Percentiles rank a stretch among this genome's conserved stretches.
These are phyloP conservation scores for Willowsia nigromaculata DNA, from an alignment of 2,888 invertebrate species.

Conservation along the genomic window DNA sequence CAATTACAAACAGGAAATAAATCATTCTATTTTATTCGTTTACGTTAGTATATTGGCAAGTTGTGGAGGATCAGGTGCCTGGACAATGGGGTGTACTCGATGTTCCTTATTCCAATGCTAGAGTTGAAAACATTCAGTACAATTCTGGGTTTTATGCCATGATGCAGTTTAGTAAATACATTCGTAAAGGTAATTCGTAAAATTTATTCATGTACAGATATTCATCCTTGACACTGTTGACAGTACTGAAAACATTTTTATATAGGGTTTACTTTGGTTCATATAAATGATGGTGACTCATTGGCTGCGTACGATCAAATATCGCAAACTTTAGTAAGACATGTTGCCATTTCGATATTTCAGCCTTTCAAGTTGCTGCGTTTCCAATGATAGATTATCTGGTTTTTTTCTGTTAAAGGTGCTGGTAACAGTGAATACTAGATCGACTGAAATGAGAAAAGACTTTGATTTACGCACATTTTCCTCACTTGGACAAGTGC, in stretches of 20 bases:
- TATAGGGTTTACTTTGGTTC: conserved; percentile 73
- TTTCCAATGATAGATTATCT: too few species aligned
- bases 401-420: too few species aligned
- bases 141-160: conserved; percentile 76
- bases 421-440: conserved; percentile 70
- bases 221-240: neutral
- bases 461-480: conserved; percentile 62
- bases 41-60: conserved; percentile 78
- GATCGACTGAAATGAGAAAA: neutral
- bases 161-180: conserved; percentile 77
- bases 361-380: too few species aligned
- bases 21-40: neutral
- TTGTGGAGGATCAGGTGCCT: conserved; percentile 73
- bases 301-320: conserved; percentile 74
- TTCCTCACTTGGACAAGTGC: conserved; percentile 11
- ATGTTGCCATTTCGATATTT: neutral
- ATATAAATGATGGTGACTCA: conserved; percentile 66
- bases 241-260: neutral
- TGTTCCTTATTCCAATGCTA: conserved; percentile 73
- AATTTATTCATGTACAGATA: neutral
- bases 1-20: neutral
- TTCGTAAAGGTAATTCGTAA: conserved; percentile 73
- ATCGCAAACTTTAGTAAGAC: conserved; percentile 59
- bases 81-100: conserved; percentile 77
- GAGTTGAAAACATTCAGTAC: conserved; percentile 71